These are phyloP conservation scores for Patiria miniata DNA, from an alignment of 35 echinoderm and acorn worm genomes.

Conservation along the genomic window DNA sequence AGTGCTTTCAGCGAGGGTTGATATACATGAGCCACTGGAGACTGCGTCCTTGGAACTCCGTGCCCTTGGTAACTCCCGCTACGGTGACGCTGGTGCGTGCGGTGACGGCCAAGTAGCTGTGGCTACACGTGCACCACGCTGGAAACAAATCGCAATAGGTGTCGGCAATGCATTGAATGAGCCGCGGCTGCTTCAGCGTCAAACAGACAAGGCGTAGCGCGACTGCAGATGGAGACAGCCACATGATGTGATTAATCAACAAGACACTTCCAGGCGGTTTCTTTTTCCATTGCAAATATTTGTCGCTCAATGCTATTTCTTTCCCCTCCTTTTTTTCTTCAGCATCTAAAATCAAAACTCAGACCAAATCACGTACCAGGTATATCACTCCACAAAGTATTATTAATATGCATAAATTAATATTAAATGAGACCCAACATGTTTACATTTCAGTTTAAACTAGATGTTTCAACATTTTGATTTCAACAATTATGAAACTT, in stretches of 20 bases:
- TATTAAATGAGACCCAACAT: too few species aligned
- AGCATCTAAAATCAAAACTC: not conserved
- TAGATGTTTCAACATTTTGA: too few species aligned
- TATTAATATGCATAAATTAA: too few species aligned
- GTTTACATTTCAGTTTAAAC: too few species aligned
- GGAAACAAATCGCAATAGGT: constrained; percentile 10
- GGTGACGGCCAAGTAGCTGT: too few species aligned
- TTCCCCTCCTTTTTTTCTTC: not conserved
- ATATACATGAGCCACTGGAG: not conserved
- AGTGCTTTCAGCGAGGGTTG: not conserved
- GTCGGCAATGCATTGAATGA: constrained; percentile 17
- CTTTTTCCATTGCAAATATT: too few species aligned
- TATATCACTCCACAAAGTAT: not conserved
- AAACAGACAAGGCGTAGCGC: not conserved
- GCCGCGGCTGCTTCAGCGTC: not conserved
- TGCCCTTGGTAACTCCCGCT: constrained; percentile 15
- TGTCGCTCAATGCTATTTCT: not conserved
- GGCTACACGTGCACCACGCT: constrained; percentile 2
- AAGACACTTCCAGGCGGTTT: too few species aligned
- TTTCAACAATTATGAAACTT: too few species aligned
- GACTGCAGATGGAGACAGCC: constrained; percentile 19
- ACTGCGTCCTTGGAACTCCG: constrained; percentile 19
- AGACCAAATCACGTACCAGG: not conserved
- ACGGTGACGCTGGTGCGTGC: not conserved
- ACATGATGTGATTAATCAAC: constrained; percentile 16